Evolutionary conservation across 2,888 invertebrate species (phyloP).

Genomic region (Periphyllus acericola): DNA sequence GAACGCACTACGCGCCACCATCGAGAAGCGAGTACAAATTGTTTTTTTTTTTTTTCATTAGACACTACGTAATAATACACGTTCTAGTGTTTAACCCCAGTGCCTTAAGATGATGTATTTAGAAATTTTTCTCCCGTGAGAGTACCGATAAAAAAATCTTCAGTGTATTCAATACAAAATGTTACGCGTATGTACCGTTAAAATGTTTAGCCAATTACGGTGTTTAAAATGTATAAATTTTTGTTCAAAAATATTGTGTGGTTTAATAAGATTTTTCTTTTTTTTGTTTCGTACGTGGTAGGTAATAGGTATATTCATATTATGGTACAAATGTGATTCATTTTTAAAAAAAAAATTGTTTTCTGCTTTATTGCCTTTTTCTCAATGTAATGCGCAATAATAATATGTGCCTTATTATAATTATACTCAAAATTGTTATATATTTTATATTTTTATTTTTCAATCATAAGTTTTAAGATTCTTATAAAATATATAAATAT

Average conservation of each 20-base stretch:
- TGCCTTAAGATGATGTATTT: background rate
- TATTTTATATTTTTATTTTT: background rate
- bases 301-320: background rate
- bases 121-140: no score
- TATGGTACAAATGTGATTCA: background rate
- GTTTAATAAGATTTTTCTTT: no score
- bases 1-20: background rate
- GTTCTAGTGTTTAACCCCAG: background rate
- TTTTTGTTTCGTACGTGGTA: background rate
- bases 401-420: background rate
- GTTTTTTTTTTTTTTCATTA: background rate
- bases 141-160: no score
- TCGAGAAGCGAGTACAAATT: constrained; percentile 14
- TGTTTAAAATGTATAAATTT: no score
- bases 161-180: no score
- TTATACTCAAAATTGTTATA: background rate
- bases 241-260: no score
- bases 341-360: background rate
- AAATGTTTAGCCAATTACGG: no score
- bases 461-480: background rate
- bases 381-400: background rate
- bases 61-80: no score
- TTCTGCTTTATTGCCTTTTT: background rate
- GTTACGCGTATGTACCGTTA: no score
- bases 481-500: background rate